phyloP scores from a whole-genome alignment of 2,888 invertebrate genomes.

The Candidula unifasciata region DNA sequence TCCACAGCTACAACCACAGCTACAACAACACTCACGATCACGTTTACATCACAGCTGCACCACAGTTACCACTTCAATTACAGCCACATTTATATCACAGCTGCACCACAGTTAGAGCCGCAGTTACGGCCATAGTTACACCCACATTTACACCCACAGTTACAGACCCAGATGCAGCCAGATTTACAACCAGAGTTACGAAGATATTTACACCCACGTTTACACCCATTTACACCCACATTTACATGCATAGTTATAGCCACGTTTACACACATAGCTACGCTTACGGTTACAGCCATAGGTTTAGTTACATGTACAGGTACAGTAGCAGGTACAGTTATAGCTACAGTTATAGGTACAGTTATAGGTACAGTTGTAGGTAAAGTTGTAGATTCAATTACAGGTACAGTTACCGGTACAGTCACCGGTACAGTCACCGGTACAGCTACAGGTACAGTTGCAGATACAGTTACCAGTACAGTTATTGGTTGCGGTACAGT shows the following conservation, averaged over 20 bases:
- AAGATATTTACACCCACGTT: not conserved
- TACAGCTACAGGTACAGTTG: too few species aligned
- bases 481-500: too few species aligned
- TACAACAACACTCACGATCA: too few species aligned
- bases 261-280: not conserved
- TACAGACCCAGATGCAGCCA: not conserved
- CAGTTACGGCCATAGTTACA: not conserved
- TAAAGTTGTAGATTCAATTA: too few species aligned
- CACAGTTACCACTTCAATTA: too few species aligned
- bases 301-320: not conserved
- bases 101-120: too few species aligned
- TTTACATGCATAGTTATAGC: not conserved
- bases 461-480: too few species aligned
- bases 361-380: too few species aligned
- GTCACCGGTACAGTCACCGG: too few species aligned
- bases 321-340: not conserved
- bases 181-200: not conserved
- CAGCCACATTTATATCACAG: too few species aligned
- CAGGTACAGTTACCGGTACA: too few species aligned
- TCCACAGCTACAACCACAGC: not conserved
- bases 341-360: not conserved
- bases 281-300: not conserved
- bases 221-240: not conserved
- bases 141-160: not conserved
- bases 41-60: too few species aligned